Conservation (phyloP, 2,797 vertebrate genomes). For the Gymnothorax javanicus region DNA sequence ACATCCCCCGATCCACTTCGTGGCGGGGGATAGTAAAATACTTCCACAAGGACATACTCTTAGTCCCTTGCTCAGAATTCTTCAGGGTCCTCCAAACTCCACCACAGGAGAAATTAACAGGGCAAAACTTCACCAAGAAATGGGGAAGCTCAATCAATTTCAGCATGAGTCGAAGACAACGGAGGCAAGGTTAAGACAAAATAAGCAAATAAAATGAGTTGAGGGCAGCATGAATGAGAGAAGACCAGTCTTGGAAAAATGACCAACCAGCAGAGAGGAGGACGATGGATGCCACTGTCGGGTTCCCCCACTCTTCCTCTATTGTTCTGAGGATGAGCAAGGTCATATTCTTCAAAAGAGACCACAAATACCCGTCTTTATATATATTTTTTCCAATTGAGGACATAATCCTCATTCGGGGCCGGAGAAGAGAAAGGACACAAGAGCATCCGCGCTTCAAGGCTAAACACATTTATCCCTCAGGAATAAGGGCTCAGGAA, state of each 20-base stretch:
- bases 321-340: background rate
- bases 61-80: too few species aligned
- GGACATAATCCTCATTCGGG: background rate
- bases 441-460: slow-evolving; percentile 33
- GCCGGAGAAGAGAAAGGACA: background rate
- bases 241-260: slow-evolving; percentile 43
- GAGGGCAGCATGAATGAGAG: background rate
- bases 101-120: too few species aligned
- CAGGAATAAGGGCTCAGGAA: slow-evolving; percentile 44
- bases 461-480: slow-evolving; percentile 47
- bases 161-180: too few species aligned
- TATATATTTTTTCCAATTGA: background rate
- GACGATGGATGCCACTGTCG: slow-evolving; percentile 61
- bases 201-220: too few species aligned
- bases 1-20: too few species aligned
- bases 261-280: slow-evolving; percentile 62
- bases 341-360: background rate
- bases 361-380: background rate
- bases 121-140: too few species aligned
- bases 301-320: slow-evolving; percentile 41
- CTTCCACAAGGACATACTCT: too few species aligned
- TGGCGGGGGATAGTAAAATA: too few species aligned
- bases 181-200: too few species aligned
- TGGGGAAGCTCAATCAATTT: too few species aligned
- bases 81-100: too few species aligned